Base-by-base conservation (phyloP, 2,888 invertebrate genomes). In the Adineta ricciae region DNA sequence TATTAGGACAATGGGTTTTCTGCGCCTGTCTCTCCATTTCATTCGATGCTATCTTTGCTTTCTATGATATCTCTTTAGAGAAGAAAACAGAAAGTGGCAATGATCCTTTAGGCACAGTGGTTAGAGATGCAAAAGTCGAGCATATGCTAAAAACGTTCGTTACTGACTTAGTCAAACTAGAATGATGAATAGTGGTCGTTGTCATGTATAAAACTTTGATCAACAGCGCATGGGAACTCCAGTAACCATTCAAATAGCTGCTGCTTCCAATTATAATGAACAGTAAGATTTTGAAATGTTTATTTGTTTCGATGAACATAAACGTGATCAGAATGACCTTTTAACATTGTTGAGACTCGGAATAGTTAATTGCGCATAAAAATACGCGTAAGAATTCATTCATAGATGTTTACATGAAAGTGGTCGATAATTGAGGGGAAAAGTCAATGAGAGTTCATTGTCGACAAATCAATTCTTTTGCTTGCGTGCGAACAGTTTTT, bases 161-260 rank as follows among this genome's bases (percentile, higher is more conserved):
- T 19, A 27, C 32, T 64, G 32, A 64, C 32, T 11, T 64, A 14
- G 32, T 14, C 2, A 64, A 64, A 64, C 19, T 64, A 19, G 64
- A 64, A 64, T 16, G 5, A 64, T 64, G 32, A 64, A 64, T 64
- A 32, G 32, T 64, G 32, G 19, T 24, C 1, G 32, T 32, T 64
- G 32, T 19, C 11, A 64, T 64, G 32, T 16, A 27, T 64, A 64
- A 64, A 32, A 64, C 0, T 2, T 64, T 4, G 4, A 64, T 32
- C 32, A 16, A 64, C 27, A 24, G 32, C 64, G 64, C 32, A 64
- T 64, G 64, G 64, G 64, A 64, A 64, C 64, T 64, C 64, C 64
- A 64, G 64, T 64, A 64, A 64, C 64, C 64, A 64, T 64, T 64
- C 64, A 64, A 64, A 64, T 64, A 4, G 64, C 64, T 36, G 64